A percentile compares a stretch with the other conserved stretches of the same genome.
These are phyloP conservation scores for Pangasianodon hypophthalmus DNA, from an alignment of 2,113 vertebrate species.

Conservation along the genomic window DNA sequence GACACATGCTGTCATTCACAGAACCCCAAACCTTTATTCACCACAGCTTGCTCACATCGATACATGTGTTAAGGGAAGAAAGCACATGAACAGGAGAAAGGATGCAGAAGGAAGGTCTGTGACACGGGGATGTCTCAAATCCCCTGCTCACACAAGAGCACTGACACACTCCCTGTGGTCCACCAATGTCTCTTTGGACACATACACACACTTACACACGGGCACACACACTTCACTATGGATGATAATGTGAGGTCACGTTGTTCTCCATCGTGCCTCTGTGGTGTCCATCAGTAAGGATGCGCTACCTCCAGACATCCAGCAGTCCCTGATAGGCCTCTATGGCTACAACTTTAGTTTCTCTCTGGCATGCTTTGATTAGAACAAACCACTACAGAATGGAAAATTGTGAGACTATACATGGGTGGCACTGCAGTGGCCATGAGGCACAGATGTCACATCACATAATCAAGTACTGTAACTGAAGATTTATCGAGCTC, in stretches of 20 bases:
- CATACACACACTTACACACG: slow-evolving; percentile 52
- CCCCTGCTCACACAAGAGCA: slow-evolving; percentile 36
- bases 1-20: slow-evolving; percentile 65
- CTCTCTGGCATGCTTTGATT: slow-evolving; percentile 40
- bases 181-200: slow-evolving; percentile 61
- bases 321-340: slow-evolving; percentile 1
- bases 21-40: slow-evolving; percentile 82
- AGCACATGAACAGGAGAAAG: slow-evolving; percentile 68
- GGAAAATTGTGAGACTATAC: slow-evolving; percentile 1
- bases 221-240: slow-evolving; percentile 54
- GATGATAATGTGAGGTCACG: slow-evolving; percentile 44
- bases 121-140: slow-evolving; percentile 1
- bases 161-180: slow-evolving; percentile 53
- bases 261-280: slow-evolving; percentile 11
- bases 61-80: slow-evolving; percentile 70
- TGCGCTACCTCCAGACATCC: background rate
- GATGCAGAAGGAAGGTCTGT: slow-evolving; percentile 61
- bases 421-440: slow-evolving; percentile 12
- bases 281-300: background rate
- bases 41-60: slow-evolving; percentile 79
- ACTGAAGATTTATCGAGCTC: slow-evolving; percentile 56
- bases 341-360: slow-evolving; percentile 21
- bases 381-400: background rate
- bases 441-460: slow-evolving; percentile 51
- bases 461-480: slow-evolving; percentile 52